Evolutionary conservation across 2,797 vertebrate species (phyloP), one percentile per base, ranked within the genome.

Genomic region (Salmo trutta): DNA sequence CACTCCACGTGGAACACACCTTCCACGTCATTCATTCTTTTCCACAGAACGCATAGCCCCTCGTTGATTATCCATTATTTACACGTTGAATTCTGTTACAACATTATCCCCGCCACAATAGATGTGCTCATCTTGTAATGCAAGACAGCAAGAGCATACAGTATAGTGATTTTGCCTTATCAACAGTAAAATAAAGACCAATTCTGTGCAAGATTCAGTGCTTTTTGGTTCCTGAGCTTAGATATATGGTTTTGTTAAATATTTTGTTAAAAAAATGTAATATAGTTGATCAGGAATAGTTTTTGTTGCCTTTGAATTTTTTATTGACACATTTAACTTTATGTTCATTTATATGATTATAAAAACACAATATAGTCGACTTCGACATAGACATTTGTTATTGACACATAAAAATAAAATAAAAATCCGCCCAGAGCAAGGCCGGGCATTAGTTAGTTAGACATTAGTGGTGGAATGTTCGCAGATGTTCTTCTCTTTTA

Each of bases 11-110:
- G 41, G 41, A 47, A 47, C 41, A 10, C 41, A 47, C 41, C 41
- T 47, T 47, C 41, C 41, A 47, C 41, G 8, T 10, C 8, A 3
- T 47, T 47, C 8, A 2, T 47, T 47, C 8, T 47, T 47, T 10
- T 47, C 41, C 41, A 47, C 10, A 47, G 41, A 47, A 47, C 2
- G 41, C 41, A 47, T 47, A 47, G 8, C 8, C 41, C 41, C 41
- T 12, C 41, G 8, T 47, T 47, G 8, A 47, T 10, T 47, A 10
- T 47, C 41, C 41, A 12, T 47, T 10, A 47, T 7, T 92, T 91
- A 92, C 89, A 89, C 80, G 81, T 69, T 73, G 71, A 56, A 85
- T 88, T 80, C 83, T 88, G 84, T 87, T 83, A 88, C 85, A 77
- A 79, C 76, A 78, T 88, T 75, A 83, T 70, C 82, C 86, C 79